A percentile compares a stretch with the other conserved stretches of the same genome.
Conservation (phyloP, 1,140 invertebrate genomes). For the Trachymyrmex septentrionalis region DNA sequence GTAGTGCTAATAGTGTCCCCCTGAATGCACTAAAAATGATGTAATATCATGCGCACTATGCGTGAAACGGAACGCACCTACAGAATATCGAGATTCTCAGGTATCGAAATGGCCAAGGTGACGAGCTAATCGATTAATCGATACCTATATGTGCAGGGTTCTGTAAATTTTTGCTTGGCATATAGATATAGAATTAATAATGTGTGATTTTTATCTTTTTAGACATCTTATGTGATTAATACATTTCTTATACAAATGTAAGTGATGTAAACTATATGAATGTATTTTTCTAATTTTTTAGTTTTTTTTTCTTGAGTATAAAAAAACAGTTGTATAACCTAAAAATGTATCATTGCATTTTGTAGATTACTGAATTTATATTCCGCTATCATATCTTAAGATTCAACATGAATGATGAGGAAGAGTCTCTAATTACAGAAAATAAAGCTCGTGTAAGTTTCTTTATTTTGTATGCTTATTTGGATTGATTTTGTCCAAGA, state of each 20-base stretch:
- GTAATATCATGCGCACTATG: too few species aligned
- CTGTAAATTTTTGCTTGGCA: background rate
- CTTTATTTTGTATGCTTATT: background rate
- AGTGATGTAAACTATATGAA: background rate
- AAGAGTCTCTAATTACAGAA: slow-evolving; percentile 58
- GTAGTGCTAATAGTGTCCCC: too few species aligned
- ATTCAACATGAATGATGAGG: slow-evolving; percentile 73
- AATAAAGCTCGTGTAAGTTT: slow-evolving; percentile 73
- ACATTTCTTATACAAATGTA: background rate
- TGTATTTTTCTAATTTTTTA: background rate
- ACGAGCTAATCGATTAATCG: too few species aligned
- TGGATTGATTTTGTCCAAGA: background rate
- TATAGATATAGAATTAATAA: background rate
- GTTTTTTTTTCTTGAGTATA: background rate
- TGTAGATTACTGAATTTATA: background rate
- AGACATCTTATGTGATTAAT: background rate
- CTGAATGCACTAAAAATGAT: too few species aligned
- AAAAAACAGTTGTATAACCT: background rate
- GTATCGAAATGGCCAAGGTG: too few species aligned
- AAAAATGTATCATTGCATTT: background rate
- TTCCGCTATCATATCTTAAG: background rate
- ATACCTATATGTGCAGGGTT: too few species aligned
- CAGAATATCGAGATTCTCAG: too few species aligned
- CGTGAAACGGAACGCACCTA: too few species aligned
- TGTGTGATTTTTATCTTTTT: background rate